Evolutionary conservation across 2,113 vertebrate genomes (phyloP), one percentile per base, ranked within the genome.

Genomic region (Addax nasomaculatus): DNA sequence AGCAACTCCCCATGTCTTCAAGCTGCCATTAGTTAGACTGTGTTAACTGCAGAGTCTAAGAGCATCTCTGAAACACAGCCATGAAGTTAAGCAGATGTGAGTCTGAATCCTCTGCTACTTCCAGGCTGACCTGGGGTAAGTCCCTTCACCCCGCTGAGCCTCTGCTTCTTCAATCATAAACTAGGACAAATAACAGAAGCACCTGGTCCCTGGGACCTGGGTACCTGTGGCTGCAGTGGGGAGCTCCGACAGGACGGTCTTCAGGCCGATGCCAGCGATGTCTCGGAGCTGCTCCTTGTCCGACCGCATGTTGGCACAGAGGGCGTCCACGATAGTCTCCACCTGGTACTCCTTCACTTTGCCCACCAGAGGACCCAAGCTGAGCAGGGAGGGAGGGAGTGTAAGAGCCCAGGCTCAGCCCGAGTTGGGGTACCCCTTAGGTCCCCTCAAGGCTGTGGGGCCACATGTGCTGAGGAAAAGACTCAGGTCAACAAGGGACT

Each of bases 341-440:
- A 99, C 99, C 98, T 99, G 99, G 98, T 99, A 99, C 96, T 99
- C 99, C 98, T 99, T 99, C 98, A 99, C 99, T 53, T 99, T 99
- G 92, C 99, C 99, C 98, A 99, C 99, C 98, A 99, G 98, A 0
- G 99, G 99, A 8, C 99, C 99, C 98, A 99, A 98, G 89, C 99
- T 99, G 97, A 0, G 1, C n/a, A 92, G 67, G 36, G 64, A n/a
- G 92, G 76, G 93, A 84, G 47, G 43, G 4, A 55, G 67, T 27
- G 81, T 7, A 15, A 39, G 30, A 76, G 7, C 49, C 23, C 9
- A 93, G 53, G 39, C 27, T 93, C 43, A 73, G 73, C 58, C n/a
- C 8, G 14, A 86, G 51, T 89, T 49, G 78, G 33, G 15, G 58
- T 58, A 15, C 25, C n/a, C 43, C 43, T 43, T 16, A 6, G 1